Evolutionary conservation across 2,113 vertebrate genomes (phyloP), one percentile per base, ranked within the genome.

Genomic region (Steatornis caripensis): DNA sequence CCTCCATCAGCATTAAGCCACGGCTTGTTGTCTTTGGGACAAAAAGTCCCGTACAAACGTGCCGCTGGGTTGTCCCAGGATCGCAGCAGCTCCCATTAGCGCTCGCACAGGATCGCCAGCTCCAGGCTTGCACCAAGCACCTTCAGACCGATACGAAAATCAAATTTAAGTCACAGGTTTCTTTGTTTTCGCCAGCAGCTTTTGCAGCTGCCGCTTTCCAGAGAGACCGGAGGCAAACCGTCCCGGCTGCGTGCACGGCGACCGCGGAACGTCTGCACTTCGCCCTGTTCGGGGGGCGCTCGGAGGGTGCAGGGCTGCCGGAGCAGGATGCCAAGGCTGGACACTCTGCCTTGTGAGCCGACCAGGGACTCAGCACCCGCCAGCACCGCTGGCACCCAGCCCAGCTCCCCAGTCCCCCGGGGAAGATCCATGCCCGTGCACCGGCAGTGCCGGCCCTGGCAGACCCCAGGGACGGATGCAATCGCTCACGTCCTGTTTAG

Each of bases 191-290:
- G 37, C 49, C 55, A 7, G 27, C 55, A 49, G 74, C 39, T 86
- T 91, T 48, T 34, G 41, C 89, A 68, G 72, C 39, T 79, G 80
- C 66, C 53, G 24, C 54, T 69, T 68, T 82, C 49, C 72, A 65
- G 15, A 69, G 53, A 22, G 30, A 49, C 26, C 4, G 1, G 60
- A 69, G 36, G 34, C 11, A 34, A 46, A 89, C 26, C 12, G 3
- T 13, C 62, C 72, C 1, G 13, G 60, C 48, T 49, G 37, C 15
- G 0, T 0, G 2, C 1, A 5, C 19, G 7, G 26, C 0, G 51
- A 48, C 9, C 1, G 3, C 3, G 0, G 77, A 76, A 19, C 62
- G 36, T n/a, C 72, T 18, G 10, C 18, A 2, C 15, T 0, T 9
- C 15, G 61, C 29, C 27, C 37, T 19, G n/a, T 11, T 7, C 4